Percentiles rank a stretch among this genome's conserved stretches.
These are phyloP conservation scores for Semnornis frantzii DNA, from an alignment of 2,113 vertebrate genomes.

Conservation along the genomic window DNA sequence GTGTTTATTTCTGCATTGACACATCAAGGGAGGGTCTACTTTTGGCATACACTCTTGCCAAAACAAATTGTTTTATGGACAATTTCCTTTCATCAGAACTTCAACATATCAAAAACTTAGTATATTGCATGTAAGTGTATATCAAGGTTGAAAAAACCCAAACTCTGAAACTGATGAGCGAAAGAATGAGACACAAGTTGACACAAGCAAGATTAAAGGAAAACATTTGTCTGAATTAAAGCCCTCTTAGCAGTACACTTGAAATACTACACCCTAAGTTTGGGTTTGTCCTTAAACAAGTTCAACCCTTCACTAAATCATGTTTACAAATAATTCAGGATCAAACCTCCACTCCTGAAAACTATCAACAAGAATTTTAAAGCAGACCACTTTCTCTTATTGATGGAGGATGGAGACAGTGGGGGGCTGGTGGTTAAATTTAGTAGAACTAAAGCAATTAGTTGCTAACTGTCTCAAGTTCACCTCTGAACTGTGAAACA, in stretches of 20 bases:
- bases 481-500: background rate
- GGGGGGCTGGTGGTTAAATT: background rate
- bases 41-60: conserved; percentile 67
- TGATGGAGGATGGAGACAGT: background rate
- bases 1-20: conserved; percentile 78
- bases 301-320: background rate
- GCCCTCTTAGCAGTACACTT: background rate
- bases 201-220: conserved; percentile 14
- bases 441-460: background rate
- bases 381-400: background rate
- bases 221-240: conserved; percentile 18
- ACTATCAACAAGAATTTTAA: background rate
- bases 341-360: background rate
- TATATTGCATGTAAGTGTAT: conserved; percentile 33
- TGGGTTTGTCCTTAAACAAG: conserved; percentile 13
- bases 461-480: background rate
- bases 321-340: conserved; percentile 33
- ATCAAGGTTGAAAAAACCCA: conserved; percentile 37
- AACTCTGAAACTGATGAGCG: background rate
- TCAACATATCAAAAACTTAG: conserved; percentile 56
- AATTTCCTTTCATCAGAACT: conserved; percentile 75
- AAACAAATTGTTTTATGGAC: conserved; percentile 73
- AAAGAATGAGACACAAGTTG: conserved; percentile 55
- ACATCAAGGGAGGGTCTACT: conserved; percentile 74
- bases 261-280: background rate